These are phyloP conservation scores for Drosophila peninsularis DNA, from an alignment of 2,888 invertebrate genomes.

Conservation along the genomic window DNA sequence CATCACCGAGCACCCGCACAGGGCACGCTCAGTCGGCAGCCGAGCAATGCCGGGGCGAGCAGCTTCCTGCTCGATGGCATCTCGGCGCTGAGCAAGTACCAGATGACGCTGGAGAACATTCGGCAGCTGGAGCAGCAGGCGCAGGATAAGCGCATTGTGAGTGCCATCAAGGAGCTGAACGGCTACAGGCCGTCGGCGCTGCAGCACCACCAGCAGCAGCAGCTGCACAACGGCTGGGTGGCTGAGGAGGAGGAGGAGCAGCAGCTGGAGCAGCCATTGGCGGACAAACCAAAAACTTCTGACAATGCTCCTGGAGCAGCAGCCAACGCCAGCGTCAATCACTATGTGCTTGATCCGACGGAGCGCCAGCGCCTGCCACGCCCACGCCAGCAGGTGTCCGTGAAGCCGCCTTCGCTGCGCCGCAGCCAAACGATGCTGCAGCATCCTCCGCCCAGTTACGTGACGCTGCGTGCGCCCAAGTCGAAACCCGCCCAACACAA, in stretches of 20 bases:
- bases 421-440: slow-evolving; percentile 83
- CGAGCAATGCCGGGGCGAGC: slow-evolving; percentile 54
- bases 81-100: slow-evolving; percentile 87
- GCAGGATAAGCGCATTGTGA: slow-evolving; percentile 84
- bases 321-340: slow-evolving; percentile 56
- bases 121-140: slow-evolving; percentile 85
- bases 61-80: slow-evolving; percentile 80
- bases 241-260: slow-evolving; percentile 55
- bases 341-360: slow-evolving; percentile 81
- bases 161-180: slow-evolving; percentile 87
- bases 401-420: slow-evolving; percentile 77
- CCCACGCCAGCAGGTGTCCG: slow-evolving; percentile 81
- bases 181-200: slow-evolving; percentile 87
- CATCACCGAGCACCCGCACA: slow-evolving; percentile 17
- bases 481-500: slow-evolving; percentile 36
- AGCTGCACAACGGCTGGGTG: slow-evolving; percentile 86
- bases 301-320: background rate
- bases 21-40: slow-evolving; percentile 45
- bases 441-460: slow-evolving; percentile 56
- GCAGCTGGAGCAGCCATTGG: slow-evolving; percentile 22
- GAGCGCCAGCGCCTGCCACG: slow-evolving; percentile 73
- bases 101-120: slow-evolving; percentile 86
- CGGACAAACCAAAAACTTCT: background rate
- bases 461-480: slow-evolving; percentile 51
- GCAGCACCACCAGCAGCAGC: slow-evolving; percentile 86